Percentiles rank a stretch among this genome's conserved stretches.
phyloP scores from a whole-genome alignment of 2,113 vertebrate species.

The Brachyhypopomus occidentalis region DNA sequence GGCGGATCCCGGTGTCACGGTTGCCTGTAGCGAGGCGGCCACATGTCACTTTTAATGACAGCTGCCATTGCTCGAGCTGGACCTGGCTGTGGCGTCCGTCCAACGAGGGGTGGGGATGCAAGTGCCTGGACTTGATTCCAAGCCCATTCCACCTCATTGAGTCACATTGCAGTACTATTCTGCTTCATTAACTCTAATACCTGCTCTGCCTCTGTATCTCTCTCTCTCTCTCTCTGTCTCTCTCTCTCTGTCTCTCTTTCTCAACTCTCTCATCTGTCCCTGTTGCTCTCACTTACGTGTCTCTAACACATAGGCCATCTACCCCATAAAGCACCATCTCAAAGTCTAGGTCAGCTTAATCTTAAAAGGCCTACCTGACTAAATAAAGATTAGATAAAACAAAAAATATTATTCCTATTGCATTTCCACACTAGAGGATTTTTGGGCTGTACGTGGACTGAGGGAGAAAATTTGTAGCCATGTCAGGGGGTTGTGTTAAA shows the following conservation, averaged over 20 bases:
- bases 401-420: not conserved
- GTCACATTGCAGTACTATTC: slow-evolving; percentile 61
- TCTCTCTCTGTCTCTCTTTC: slow-evolving; percentile 5
- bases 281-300: not conserved
- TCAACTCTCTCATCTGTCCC: not conserved
- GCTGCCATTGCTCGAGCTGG: slow-evolving; percentile 66
- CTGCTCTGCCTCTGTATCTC: slow-evolving; percentile 3
- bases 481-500: too few relatives aligned
- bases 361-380: not conserved
- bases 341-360: not conserved
- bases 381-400: not conserved
- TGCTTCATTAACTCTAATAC: slow-evolving; percentile 63
- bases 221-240: not conserved
- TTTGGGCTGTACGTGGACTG: too few relatives aligned
- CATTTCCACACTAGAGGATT: not conserved
- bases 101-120: slow-evolving; percentile 51
- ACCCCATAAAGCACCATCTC: not conserved
- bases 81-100: slow-evolving; percentile 59
- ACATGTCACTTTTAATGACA: slow-evolving; percentile 67
- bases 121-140: slow-evolving; percentile 58
- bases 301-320: not conserved
- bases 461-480: too few relatives aligned
- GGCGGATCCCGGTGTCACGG: slow-evolving; percentile 66
- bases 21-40: slow-evolving; percentile 57
- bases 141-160: slow-evolving; percentile 59